Evolutionary conservation across 2,113 vertebrate species (phyloP).

Genomic region (Rhinoderma darwinii): DNA sequence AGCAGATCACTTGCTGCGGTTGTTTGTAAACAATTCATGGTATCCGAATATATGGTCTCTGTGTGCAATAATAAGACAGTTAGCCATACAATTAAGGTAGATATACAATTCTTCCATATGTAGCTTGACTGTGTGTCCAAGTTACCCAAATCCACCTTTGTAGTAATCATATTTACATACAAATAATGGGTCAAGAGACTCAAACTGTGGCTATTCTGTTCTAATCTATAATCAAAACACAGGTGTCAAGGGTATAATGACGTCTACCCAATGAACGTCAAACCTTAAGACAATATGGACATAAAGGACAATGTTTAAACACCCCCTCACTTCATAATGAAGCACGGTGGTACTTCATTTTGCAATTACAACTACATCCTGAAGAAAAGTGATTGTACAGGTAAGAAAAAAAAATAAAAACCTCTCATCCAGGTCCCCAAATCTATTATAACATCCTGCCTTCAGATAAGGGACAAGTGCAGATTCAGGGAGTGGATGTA

Average conservation of each 20-base stretch:
- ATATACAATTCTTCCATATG: neutral
- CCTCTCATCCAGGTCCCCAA: neutral
- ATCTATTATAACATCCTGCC: constrained; percentile 26
- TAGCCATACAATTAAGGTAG: neutral
- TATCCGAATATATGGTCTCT: neutral
- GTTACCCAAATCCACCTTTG: neutral
- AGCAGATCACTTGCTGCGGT: too few relatives aligned
- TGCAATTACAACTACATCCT: neutral
- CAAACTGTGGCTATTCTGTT: neutral
- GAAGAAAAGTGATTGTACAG: constrained; percentile 23
- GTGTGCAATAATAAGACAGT: neutral
- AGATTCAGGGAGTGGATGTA: constrained; percentile 18
- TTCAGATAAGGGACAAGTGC: constrained; percentile 38
- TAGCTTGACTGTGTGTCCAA: neutral
- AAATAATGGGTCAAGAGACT: neutral
- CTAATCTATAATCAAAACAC: neutral
- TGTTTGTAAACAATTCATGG: neutral
- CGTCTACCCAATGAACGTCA: neutral
- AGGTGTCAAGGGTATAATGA: neutral
- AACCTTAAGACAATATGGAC: neutral
- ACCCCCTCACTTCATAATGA: neutral
- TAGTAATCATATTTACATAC: neutral
- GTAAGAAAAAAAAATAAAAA: constrained; percentile 14
- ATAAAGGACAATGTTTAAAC: neutral
- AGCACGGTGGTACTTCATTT: neutral